Evolutionary conservation across 2,797 vertebrate species (phyloP).

Genomic region (Danio choprae): DNA sequence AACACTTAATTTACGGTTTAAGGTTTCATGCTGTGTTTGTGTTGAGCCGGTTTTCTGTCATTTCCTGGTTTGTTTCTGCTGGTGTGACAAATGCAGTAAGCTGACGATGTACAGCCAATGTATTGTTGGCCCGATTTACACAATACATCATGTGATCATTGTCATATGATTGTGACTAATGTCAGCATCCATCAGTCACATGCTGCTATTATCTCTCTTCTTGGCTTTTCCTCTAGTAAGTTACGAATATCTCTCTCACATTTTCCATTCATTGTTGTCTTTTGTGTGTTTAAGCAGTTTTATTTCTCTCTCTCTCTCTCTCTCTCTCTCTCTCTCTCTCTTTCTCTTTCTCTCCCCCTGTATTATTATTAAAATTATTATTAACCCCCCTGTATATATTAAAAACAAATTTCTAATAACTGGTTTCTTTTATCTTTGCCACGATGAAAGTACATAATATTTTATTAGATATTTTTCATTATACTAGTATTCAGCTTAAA

Average conservation of each 20-base stretch:
- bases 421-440: too few relatives aligned
- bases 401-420: too few relatives aligned
- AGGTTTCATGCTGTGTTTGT: slow-evolving; percentile 8
- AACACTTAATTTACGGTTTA: neutral
- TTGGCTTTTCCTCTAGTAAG: slow-evolving; percentile 13
- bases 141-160: slow-evolving; percentile 2
- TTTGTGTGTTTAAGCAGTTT: neutral
- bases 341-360: too few relatives aligned
- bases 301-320: neutral
- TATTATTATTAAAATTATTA: too few relatives aligned
- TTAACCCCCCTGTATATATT: too few relatives aligned
- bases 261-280: neutral
- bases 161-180: slow-evolving; percentile 46
- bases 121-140: slow-evolving; percentile 1
- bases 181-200: neutral
- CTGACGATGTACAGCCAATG: neutral
- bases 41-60: slow-evolving; percentile 14
- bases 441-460: too few relatives aligned
- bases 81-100: slow-evolving; percentile 26
- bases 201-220: neutral
- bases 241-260: neutral
- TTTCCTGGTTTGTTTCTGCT: neutral
- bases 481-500: too few relatives aligned
- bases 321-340: neutral
- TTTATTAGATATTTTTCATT: too few relatives aligned